Conservation (phyloP, 2,797 vertebrate species). For the Chloroceryle amazona region DNA sequence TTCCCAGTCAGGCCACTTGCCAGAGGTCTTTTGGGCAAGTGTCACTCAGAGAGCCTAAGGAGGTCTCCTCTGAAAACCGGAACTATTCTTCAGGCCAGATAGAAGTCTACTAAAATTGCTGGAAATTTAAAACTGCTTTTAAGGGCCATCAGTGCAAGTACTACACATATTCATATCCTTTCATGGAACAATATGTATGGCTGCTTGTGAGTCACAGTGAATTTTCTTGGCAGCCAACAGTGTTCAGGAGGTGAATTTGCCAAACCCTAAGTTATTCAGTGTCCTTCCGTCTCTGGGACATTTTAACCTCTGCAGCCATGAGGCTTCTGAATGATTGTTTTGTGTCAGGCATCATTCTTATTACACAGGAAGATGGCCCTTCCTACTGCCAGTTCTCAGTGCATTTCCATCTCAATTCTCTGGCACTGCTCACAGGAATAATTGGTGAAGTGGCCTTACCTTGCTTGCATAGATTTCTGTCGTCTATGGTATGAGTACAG, state of each 20-base stretch:
- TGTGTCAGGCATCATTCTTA: not conserved
- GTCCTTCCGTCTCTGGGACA: not conserved
- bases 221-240: constrained; percentile 50
- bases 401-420: not conserved
- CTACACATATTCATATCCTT: constrained; percentile 40
- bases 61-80: not conserved
- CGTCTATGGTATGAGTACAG: not conserved
- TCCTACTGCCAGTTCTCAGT: not conserved
- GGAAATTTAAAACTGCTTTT: not conserved
- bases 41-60: not conserved
- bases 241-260: not conserved
- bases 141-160: not conserved
- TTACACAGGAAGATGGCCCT: constrained; percentile 3
- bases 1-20: not conserved
- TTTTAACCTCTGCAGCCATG: constrained; percentile 15
- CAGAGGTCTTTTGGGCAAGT: not conserved
- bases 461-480: not conserved
- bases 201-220: constrained; percentile 53
- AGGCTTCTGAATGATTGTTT: not conserved
- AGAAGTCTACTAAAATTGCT: not conserved
- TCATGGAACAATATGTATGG: not conserved
- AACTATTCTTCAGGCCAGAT: not conserved
- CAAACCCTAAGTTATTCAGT: constrained; percentile 32
- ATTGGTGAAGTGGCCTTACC: not conserved
- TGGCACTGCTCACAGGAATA: not conserved